Evolutionary conservation across 1,140 invertebrate genomes (phyloP).

Genomic region (Maniola jurtina): DNA sequence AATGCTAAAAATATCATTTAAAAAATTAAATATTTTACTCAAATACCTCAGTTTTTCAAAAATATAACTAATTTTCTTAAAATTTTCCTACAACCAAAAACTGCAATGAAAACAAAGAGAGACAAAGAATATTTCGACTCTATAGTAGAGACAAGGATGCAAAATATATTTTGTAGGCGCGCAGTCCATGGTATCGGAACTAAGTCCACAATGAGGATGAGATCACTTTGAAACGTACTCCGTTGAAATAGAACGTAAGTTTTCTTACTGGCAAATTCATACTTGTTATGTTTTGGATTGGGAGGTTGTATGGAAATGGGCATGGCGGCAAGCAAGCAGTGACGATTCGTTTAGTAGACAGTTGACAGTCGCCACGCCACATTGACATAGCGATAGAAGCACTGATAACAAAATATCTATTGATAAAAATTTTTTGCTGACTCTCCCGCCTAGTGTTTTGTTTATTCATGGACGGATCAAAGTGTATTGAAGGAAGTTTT

Average conservation of each 20-base stretch:
- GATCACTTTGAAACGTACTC: conserved; percentile 22
- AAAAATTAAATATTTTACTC: conserved; percentile 14
- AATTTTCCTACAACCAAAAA: conserved; percentile 23
- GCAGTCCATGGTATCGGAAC: background rate
- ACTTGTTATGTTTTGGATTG: conserved; percentile 25
- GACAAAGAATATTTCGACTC: conserved; percentile 42
- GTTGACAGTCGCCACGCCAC: conserved; percentile 77
- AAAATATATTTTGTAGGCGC: conserved; percentile 55
- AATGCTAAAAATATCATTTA: conserved; percentile 6
- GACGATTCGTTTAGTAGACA: conserved; percentile 78
- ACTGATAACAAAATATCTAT: conserved; percentile 75
- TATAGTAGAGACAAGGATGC: conserved; percentile 43
- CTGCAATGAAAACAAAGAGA: conserved; percentile 33
- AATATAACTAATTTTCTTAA: conserved; percentile 9
- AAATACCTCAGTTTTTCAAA: conserved; percentile 24
- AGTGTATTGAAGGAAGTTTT: conserved; percentile 10
- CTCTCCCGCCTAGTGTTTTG: conserved; percentile 44
- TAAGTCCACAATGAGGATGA: conserved; percentile 11
- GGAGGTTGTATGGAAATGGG: conserved; percentile 59
- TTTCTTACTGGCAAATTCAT: conserved; percentile 15
- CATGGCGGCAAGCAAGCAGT: conserved; percentile 74
- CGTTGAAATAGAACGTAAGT: conserved; percentile 23
- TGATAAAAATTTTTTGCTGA: conserved; percentile 51
- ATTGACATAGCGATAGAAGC: conserved; percentile 75
- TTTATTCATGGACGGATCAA: conserved; percentile 2